phyloP scores from a whole-genome alignment of 2,888 invertebrate species.

The Himalopsyche japonica region DNA sequence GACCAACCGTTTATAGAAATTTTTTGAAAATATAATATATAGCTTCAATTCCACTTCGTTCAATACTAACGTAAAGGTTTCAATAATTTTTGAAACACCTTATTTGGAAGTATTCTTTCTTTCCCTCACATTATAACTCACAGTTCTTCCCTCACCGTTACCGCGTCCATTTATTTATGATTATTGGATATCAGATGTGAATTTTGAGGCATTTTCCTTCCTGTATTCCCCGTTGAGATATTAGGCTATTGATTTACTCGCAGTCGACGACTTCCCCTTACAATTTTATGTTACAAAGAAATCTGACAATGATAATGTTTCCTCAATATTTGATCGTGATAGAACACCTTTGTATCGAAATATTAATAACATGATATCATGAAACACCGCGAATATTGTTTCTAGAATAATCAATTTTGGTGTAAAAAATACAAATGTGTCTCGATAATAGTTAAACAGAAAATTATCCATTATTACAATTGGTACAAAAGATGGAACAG shows the following conservation, averaged over 20 bases:
- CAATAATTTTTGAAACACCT: conserved; percentile 1
- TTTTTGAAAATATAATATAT: too few relatives aligned
- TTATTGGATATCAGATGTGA: conserved; percentile 41
- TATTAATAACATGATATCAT: not conserved
- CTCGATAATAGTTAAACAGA: too few relatives aligned
- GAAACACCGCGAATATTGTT: too few relatives aligned
- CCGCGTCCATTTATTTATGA: conserved; percentile 40
- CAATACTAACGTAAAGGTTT: not conserved
- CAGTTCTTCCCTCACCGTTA: conserved; percentile 6
- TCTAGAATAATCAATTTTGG: too few relatives aligned
- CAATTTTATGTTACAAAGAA: not conserved
- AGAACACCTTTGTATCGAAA: not conserved
- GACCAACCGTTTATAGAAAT: too few relatives aligned
- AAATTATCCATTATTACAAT: too few relatives aligned
- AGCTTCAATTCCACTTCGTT: too few relatives aligned
- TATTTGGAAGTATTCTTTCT: not conserved
- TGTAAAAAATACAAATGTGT: too few relatives aligned
- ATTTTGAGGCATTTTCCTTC: conserved; percentile 40
- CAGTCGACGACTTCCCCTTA: conserved; percentile 10
- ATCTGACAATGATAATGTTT: not conserved
- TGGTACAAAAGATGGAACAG: too few relatives aligned
- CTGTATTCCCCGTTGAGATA: conserved; percentile 39
- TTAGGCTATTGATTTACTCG: conserved; percentile 39
- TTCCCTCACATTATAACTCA: conserved; percentile 26
- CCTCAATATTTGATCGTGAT: not conserved